A percentile compares a stretch with the other conserved stretches of the same genome.
Evolutionary conservation across 2,797 vertebrate species (phyloP).

Genomic region (Octomys mimax): DNA sequence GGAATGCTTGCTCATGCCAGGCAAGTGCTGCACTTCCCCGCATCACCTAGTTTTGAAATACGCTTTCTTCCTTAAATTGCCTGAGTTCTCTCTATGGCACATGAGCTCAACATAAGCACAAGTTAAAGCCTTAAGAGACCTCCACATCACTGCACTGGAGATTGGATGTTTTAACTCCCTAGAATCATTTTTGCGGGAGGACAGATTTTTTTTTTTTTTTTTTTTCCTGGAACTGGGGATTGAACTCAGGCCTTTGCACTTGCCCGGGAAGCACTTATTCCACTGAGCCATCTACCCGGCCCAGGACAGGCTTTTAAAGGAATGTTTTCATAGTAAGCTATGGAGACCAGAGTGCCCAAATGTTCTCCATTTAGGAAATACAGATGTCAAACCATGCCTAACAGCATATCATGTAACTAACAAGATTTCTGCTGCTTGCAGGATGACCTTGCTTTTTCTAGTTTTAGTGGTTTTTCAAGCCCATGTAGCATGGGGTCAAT

Average conservation of each 20-base stretch:
- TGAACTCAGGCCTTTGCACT: too few species aligned
- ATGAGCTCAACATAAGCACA: background rate
- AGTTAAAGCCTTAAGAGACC: background rate
- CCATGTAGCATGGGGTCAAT: background rate
- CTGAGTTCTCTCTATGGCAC: background rate
- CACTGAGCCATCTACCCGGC: too few species aligned
- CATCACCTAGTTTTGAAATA: background rate
- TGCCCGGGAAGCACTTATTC: too few species aligned
- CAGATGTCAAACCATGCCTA: background rate
- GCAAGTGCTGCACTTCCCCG: background rate
- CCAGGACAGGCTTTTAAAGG: background rate
- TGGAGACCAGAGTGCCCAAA: background rate
- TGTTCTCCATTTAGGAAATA: background rate
- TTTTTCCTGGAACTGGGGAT: too few species aligned
- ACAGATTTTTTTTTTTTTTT: background rate
- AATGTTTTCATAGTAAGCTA: slow-evolving; percentile 44
- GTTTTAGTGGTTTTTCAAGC: background rate
- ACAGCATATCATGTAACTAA: background rate
- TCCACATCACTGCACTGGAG: background rate
- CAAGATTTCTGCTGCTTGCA: background rate
- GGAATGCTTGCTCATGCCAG: background rate
- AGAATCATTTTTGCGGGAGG: slow-evolving; percentile 1
- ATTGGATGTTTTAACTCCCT: background rate
- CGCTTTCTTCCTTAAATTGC: background rate
- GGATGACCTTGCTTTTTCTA: background rate